Evolutionary conservation across 2,888 invertebrate genomes (phyloP), one percentile per base, ranked within the genome.

Genomic region (Ischnura elegans): DNA sequence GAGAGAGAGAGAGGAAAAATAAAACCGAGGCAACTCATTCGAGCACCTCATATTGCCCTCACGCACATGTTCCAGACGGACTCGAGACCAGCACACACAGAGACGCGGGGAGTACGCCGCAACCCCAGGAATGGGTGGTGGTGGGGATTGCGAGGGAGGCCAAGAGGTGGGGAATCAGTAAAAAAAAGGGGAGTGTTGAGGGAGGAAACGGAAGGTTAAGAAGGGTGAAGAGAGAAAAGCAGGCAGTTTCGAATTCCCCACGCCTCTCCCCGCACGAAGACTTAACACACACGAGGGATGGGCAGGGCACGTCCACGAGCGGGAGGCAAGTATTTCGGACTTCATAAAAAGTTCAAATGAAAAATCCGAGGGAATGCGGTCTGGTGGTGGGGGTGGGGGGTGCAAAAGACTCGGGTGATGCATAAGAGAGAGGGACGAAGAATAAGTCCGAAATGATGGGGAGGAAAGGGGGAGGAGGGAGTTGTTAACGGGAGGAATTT

Each of bases 311-410:
- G 76, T 36, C 76, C n/a, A 76, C 13, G n/a, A n/a, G n/a, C 10
- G 36, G 25, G 61, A 25, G 61, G 36, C 5, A n/a, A 76, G 76
- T 36, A 2, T 36, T 76, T 76, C 76, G 76, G 36, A 76, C 76
- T 76, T 76, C 76, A 76, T 76, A 76, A 76, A 76, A 76, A 76
- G 76, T 76, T 76, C 76, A 36, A 76, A 76, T 76, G 76, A 76
- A 76, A 61, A 76, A 76, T 76, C 76, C n/a, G 76, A 25, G 76
- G 76, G 76, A 76, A 76, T 76, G 76, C 10, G 76, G 76, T 36
- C 76, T 29, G 76, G 13, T 36, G 16, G 36, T 13, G 13, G 8
- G 8, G 36, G 76, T 76, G 51, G 61, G 3, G 61, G 25, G n/a
- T 61, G 61, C n/a, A n/a, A n/a, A n/a, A n/a, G 25, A 10, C 61